Percentiles rank a stretch among this genome's conserved stretches.
Evolutionary conservation across 2,888 invertebrate genomes (phyloP).

Genomic region (Chelonus formosanus): DNA sequence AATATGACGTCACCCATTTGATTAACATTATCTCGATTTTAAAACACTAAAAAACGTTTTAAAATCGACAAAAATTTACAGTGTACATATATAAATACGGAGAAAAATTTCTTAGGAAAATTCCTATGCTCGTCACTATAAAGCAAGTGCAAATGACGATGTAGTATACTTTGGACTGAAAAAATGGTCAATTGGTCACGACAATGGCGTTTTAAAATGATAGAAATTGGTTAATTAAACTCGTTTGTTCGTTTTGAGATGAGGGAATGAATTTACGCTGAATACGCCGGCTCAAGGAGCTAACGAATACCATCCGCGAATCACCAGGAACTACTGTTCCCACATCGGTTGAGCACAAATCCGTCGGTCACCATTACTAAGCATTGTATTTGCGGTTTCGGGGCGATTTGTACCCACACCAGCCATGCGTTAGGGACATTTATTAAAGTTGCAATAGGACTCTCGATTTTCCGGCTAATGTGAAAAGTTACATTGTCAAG

Average conservation of each 20-base stretch:
- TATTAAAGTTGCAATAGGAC: conserved; percentile 50
- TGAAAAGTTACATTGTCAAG: not conserved
- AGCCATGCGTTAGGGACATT: conserved; percentile 55
- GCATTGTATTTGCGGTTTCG: conserved; percentile 61
- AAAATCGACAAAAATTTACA: too few species aligned
- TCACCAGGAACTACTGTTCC: conserved; percentile 42
- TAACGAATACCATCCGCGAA: conserved; percentile 52
- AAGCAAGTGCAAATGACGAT: too few species aligned
- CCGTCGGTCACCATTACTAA: conserved; percentile 59
- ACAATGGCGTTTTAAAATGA: not conserved
- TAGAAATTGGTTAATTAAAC: conserved; percentile 56
- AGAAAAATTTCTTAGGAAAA: too few species aligned
- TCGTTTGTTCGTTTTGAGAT: conserved; percentile 57
- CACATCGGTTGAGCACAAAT: conserved; percentile 42
- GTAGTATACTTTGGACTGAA: too few species aligned
- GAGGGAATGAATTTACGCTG: conserved; percentile 54
- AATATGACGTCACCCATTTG: too few species aligned
- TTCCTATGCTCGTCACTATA: too few species aligned
- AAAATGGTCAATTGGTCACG: too few species aligned
- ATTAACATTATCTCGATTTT: too few species aligned
- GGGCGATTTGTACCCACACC: conserved; percentile 59
- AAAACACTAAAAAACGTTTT: too few species aligned
- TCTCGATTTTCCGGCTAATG: too few species aligned
- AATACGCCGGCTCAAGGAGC: conserved; percentile 49
- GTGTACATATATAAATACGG: too few species aligned